Percentiles rank a stretch among this genome's conserved stretches.
Conservation (phyloP, 1,140 invertebrate genomes). For the Zaprionus taronus region DNA sequence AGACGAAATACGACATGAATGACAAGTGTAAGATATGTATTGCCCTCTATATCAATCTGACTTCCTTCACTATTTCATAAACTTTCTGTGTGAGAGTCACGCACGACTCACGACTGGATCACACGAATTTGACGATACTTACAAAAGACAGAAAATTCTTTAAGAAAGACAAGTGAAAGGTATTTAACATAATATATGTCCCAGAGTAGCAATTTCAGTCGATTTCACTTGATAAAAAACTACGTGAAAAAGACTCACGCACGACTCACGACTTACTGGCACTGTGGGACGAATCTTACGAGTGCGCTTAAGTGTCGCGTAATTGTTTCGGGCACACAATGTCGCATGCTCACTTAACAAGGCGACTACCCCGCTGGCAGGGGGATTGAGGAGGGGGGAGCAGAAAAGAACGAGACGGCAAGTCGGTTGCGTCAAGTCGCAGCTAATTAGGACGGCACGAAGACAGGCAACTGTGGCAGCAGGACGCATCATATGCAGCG, state of each 20-base stretch:
- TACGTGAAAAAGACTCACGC: neutral
- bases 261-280: neutral
- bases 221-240: neutral
- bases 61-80: no score
- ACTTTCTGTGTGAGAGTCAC: no score
- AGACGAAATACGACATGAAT: no score
- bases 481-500: slow-evolving; percentile 44
- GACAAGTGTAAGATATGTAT: no score
- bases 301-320: slow-evolving; percentile 66
- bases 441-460: slow-evolving; percentile 64
- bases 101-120: no score
- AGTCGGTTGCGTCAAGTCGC: slow-evolving; percentile 36
- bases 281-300: slow-evolving; percentile 25
- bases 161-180: no score
- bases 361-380: slow-evolving; percentile 24
- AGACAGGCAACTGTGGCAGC: slow-evolving; percentile 7
- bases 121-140: no score
- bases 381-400: neutral
- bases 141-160: no score
- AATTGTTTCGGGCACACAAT: slow-evolving; percentile 71
- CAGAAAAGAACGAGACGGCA: neutral
- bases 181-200: no score
- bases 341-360: slow-evolving; percentile 67
- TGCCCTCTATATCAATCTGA: no score
- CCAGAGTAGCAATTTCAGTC: neutral